Evolutionary conservation across 2,888 invertebrate species (phyloP), one percentile per base, ranked within the genome.

Genomic region (Caprella mutica): DNA sequence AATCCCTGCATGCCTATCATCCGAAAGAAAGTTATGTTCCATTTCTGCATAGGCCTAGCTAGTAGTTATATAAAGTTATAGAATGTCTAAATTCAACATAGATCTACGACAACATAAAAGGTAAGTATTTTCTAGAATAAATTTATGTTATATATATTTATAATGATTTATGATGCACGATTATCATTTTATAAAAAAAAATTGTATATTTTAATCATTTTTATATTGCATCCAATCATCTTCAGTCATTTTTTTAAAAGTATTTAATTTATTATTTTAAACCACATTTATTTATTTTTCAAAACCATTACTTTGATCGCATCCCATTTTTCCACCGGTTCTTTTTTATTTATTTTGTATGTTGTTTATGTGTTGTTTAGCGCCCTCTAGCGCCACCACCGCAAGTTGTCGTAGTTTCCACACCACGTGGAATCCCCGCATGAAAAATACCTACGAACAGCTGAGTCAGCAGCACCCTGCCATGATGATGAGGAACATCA

Each of bases 371-470:
- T 27, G 26, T 55, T 44, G 44, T 46, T 61, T 42, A 44, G 44
- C 44, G 3, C 44, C 44, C 26, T 44, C 44, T 17, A 44, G 44
- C 26, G 44, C 27, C 12, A 27, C 26, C 26, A 44, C 44, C 14
- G 44, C 44, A 5, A 44, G 63, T 33, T 74, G 76, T 68, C 75
- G 74, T 73, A 81, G 82, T 46, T 50, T 57, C 50, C 61, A 65
- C 76, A 84, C 86, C 55, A 89, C 89, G 72, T 89, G 89, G 89
- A 88, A 89, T 77, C 89, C 89, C 67, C 80, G 87, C 66, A 79
- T 88, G 58, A 44, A 44, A 17, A 86, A 89, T 72, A 85, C 88
- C 77, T 89, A 89, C 76, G 89, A 89, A 77, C 87, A 89, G 74
- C 80, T 89, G 73, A 83, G 84, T 70, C 80, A 69, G 52, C 70